Evolutionary conservation across 2,797 vertebrate species (phyloP), one percentile per base, ranked within the genome.

Genomic region (Dendrocincla tyrannina): DNA sequence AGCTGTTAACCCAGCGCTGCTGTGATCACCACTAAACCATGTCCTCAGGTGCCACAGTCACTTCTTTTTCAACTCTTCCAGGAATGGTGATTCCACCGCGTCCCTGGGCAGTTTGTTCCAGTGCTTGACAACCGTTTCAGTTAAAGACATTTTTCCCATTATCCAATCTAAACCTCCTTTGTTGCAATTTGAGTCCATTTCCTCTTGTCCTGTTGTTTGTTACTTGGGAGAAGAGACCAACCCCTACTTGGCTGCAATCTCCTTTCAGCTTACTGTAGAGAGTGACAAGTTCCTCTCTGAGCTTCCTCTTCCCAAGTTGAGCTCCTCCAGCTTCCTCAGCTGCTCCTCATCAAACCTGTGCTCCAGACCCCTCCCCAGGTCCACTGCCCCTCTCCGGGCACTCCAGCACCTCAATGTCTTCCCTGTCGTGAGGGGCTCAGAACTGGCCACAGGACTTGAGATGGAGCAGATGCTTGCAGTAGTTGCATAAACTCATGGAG

Each of bases 401-500:
- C 0, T 0, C 25, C 73, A 17, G 52, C 30, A 18, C 7, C 66
- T 59, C 39, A 7, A 4, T 30, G 28, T 18, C 5, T 1, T 5
- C 44, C 11, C 1, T 67, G 46, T 2, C 0, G 0, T 15, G 52
- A 59, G 12, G 2, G 27, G 4, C 13, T 24, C 59, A 72, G n/a
- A 59, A 20, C 25, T n/a, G 46, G 2, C 14, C 33, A 5, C 46
- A 66, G 39, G 5, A 59, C 35, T 53, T 66, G 33, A 41, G 39
- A 6, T 24, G 59, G 1, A 30, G n/a, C 22, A 55, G 56, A 17
- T 30, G 49, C 9, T 67, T 66, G 32, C 12, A 55, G 25, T 4
- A 55, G 5, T 28, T 63, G 24, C 25, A 44, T n/a, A 70, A 79
- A 76, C 27, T 70, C 17, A 3, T 20, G 55, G 60, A 62, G 19